Evolutionary conservation across 2,797 vertebrate genomes (phyloP).

Genomic region (Coregonus ussuriensis): DNA sequence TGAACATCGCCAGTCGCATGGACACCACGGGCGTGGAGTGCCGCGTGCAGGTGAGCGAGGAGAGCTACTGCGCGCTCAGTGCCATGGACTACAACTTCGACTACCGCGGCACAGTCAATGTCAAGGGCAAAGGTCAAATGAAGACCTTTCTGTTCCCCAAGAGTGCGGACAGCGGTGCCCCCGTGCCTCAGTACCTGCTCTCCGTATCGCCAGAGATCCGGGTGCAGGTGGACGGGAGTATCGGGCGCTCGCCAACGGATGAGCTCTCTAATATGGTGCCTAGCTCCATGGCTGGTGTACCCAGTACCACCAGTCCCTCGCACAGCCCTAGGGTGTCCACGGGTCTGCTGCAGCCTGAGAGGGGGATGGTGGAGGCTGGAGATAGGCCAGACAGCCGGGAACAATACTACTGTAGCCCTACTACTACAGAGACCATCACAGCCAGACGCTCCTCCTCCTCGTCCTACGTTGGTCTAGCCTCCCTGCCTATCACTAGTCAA

Average conservation of each 20-base stretch:
- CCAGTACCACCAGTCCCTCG: slow-evolving; percentile 75
- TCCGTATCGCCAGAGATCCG: slow-evolving; percentile 96
- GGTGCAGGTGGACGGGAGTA: slow-evolving; percentile 97
- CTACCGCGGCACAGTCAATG: slow-evolving; percentile 96
- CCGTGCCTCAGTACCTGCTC: slow-evolving; percentile 92
- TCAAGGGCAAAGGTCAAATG: slow-evolving; percentile 99
- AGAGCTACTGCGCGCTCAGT: slow-evolving; percentile 91
- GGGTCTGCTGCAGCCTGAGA: slow-evolving; percentile 41
- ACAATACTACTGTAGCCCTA: slow-evolving; percentile 29
- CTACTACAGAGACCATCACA: slow-evolving; percentile 37
- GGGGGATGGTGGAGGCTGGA: slow-evolving; percentile 25
- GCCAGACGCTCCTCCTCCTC: slow-evolving; percentile 56
- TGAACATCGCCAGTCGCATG: slow-evolving; percentile 99
- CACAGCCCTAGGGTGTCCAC: slow-evolving; percentile 39
- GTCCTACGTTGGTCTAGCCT: slow-evolving; percentile 63
- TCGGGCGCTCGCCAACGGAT: slow-evolving; percentile 95
- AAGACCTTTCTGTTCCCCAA: slow-evolving; percentile 98
- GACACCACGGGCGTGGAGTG: slow-evolving; percentile 97
- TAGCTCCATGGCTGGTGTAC: slow-evolving; percentile 55
- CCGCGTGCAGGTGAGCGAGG: slow-evolving; percentile 96
- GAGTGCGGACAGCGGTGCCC: slow-evolving; percentile 83
- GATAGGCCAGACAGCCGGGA: slow-evolving; percentile 37
- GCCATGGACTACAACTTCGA: slow-evolving; percentile 97
- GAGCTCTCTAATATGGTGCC: slow-evolving; percentile 92
- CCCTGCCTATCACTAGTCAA: slow-evolving; percentile 47